Percentiles rank a stretch among this genome's conserved stretches.
These are phyloP conservation scores for Eremobia ochroleuca DNA, from an alignment of 2,888 invertebrate species.

Conservation along the genomic window DNA sequence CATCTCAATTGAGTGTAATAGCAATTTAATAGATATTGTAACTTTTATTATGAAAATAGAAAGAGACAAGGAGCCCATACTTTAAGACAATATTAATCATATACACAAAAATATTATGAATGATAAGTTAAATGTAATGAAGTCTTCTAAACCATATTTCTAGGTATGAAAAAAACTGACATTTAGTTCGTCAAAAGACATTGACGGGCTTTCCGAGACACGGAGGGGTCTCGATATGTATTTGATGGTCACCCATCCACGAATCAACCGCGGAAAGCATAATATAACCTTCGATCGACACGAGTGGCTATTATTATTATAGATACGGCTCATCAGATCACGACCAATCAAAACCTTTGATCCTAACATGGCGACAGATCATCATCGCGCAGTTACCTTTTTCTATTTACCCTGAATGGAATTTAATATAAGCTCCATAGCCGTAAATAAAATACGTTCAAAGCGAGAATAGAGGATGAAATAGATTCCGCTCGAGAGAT, in stretches of 20 bases:
- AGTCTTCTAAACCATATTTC: not conserved
- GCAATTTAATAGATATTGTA: not conserved
- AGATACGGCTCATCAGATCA: conserved; percentile 7
- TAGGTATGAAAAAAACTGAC: not conserved
- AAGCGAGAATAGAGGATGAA: conserved; percentile 79
- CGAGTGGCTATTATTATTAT: not conserved
- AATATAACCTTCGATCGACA: too few species aligned
- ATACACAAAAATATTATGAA: not conserved
- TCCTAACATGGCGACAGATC: conserved; percentile 41
- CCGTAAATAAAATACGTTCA: conserved; percentile 77
- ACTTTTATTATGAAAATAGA: not conserved
- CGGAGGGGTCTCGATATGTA: not conserved
- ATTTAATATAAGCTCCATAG: conserved; percentile 72
- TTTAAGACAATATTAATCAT: not conserved
- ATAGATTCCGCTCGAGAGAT: conserved; percentile 78
- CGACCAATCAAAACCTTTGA: conserved; percentile 36
- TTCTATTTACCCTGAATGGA: conserved; percentile 64
- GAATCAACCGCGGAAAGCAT: not conserved
- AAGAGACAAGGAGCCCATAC: not conserved
- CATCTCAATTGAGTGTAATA: conserved; percentile 50
- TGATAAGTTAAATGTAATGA: not conserved
- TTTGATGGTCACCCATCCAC: not conserved
- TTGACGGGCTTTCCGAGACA: not conserved
- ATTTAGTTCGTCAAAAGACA: not conserved
- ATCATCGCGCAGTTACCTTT: conserved; percentile 61